Base-by-base conservation (phyloP, 2,113 vertebrate species). In the Ophiodon elongatus region DNA sequence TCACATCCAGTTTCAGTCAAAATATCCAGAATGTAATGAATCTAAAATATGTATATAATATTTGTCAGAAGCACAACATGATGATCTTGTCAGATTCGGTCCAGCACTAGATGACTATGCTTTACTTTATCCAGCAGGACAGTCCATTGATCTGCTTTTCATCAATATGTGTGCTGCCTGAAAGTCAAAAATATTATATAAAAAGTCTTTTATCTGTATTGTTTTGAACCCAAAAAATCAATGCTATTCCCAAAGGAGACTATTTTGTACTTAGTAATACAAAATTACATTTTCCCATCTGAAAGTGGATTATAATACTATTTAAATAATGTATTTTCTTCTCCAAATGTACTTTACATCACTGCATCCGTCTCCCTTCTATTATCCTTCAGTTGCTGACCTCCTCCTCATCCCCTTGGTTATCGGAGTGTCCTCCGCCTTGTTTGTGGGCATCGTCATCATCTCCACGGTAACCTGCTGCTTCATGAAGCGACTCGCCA, bases 401-500 rank as follows among this genome's bases (percentile, higher is more conserved):
- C 96, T 97, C 43, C 95, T 98, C 8, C 89, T 98, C 25, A 91
- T 98, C 75, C 97, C 97, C 1, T 65, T 98, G 84, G 90, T 97
- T 13, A 84, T 95, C 13, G 97, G 97, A 0, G 85, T 96, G 6
- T 96, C 94, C 29, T 96, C 95, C 0, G 96, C 97, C 35, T 91
- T 98, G 11, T 95, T 97, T 41, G 95, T 96, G 0, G 96, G 96
- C 0, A 90, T 96, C 71, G 77, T 95, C 29, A 92, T 98, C 87
- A 95, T 98, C 0, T 91, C 95, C 7, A 81, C 97, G 0, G 96
- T 98, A 56, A 98, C 97, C 64, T 98, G 97, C 81, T 98, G 97
- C 94, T 98, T 97, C 91, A 96, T 98, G 96, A 97, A 91, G 27
- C 93, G 94, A 25, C 92, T 98, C 65, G 91, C 93, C 1, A 94